These are phyloP conservation scores for Ascidia mentula DNA, from an alignment of 23 tunicate species.

Conservation along the genomic window DNA sequence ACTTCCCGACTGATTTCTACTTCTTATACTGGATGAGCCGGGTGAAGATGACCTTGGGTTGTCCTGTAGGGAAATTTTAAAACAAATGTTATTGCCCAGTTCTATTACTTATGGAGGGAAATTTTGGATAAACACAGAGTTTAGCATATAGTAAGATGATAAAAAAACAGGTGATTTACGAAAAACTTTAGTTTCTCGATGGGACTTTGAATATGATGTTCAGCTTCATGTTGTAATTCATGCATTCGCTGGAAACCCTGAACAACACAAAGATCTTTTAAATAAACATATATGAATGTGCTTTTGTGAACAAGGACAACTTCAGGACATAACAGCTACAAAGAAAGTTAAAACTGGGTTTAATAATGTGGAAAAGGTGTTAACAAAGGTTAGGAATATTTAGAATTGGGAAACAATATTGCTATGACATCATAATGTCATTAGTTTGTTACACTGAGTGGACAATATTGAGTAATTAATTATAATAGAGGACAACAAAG, in stretches of 20 bases:
- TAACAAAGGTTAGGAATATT: no score
- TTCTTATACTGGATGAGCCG: not conserved
- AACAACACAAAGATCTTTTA: not conserved
- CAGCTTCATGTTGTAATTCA: constrained; percentile 79
- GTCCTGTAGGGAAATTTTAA: constrained; percentile 27
- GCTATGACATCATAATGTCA: no score
- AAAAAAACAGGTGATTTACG: no score
- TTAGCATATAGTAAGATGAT: no score
- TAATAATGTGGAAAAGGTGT: no score
- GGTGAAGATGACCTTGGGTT: constrained; percentile 43
- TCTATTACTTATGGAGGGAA: no score
- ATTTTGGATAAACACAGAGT: no score
- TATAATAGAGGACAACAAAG: no score
- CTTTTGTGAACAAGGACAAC: not conserved
- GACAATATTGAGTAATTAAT: no score
- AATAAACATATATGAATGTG: not conserved
- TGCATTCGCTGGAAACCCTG: constrained; percentile 84
- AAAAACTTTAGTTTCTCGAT: constrained; percentile 59
- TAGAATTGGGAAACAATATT: no score
- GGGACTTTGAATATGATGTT: constrained; percentile 64
- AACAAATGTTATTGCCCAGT: no score
- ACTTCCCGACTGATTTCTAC: constrained; percentile 49
- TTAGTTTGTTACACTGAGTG: no score
- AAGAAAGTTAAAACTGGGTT: not conserved
- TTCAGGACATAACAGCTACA: not conserved